Evolutionary conservation across 2,113 vertebrate genomes (phyloP).

Genomic region (Acrocephalus kingi): DNA sequence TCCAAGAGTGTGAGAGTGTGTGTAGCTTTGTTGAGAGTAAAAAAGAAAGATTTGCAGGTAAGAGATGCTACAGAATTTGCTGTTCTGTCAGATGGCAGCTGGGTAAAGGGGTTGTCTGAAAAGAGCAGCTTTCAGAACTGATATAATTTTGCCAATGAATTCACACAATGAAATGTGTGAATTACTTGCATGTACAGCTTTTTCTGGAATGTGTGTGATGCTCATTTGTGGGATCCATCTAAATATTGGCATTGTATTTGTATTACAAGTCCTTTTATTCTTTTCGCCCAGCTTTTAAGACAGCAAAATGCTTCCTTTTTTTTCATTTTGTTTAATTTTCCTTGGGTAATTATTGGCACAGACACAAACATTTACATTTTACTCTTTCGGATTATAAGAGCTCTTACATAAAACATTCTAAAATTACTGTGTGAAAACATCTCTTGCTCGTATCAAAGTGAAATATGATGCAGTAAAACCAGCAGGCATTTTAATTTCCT

Average conservation of each 20-base stretch:
- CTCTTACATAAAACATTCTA: slow-evolving; percentile 11
- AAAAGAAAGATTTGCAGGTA: slow-evolving; percentile 14
- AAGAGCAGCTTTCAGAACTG: background rate
- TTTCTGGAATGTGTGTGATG: background rate
- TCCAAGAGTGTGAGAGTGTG: background rate
- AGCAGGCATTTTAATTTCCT: background rate
- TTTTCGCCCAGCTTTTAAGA: background rate
- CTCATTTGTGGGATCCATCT: background rate
- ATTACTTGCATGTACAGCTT: background rate
- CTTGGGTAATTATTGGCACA: background rate
- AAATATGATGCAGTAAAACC: background rate
- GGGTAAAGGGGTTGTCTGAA: background rate
- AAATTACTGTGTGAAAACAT: slow-evolving; percentile 42
- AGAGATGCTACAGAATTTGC: background rate
- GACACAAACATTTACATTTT: background rate
- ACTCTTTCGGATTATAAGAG: background rate
- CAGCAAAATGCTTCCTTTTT: background rate
- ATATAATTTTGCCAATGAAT: background rate
- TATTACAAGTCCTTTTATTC: background rate
- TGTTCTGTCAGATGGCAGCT: background rate
- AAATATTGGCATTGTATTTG: background rate
- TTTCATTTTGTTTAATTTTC: background rate
- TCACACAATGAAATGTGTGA: background rate
- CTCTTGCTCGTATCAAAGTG: background rate
- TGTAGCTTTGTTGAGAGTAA: background rate